These are phyloP conservation scores for Caenorhabditis remanei DNA, from an alignment of 1,140 invertebrate species.

Conservation along the genomic window DNA sequence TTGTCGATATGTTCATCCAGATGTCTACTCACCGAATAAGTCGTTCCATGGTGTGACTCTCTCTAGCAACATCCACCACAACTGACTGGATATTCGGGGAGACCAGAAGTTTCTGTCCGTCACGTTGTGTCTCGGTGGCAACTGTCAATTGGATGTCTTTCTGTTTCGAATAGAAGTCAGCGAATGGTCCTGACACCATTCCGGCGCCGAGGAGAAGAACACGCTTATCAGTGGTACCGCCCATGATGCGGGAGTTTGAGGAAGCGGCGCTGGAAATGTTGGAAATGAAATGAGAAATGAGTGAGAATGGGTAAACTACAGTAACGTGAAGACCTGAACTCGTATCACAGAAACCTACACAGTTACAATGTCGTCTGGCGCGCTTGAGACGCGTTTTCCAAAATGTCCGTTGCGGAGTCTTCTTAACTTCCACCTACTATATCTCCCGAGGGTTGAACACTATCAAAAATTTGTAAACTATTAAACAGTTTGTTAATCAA, in stretches of 20 bases:
- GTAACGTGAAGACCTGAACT: too few species aligned
- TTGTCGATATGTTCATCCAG: not conserved
- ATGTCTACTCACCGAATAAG: constrained; percentile 80
- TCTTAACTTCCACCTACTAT: too few species aligned
- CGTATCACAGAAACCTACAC: too few species aligned
- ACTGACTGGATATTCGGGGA: constrained; percentile 86
- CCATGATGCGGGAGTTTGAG: constrained; percentile 69
- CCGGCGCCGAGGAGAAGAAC: constrained; percentile 93
- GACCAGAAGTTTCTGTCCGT: constrained; percentile 86
- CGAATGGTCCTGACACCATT: constrained; percentile 90
- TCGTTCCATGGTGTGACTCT: constrained; percentile 83
- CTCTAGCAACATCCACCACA: constrained; percentile 86
- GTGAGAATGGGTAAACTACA: too few species aligned
- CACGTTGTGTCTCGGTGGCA: constrained; percentile 89
- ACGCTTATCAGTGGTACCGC: constrained; percentile 65
- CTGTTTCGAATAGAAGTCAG: constrained; percentile 92
- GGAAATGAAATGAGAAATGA: not conserved
- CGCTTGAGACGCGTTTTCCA: too few species aligned
- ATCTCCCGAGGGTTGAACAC: too few species aligned
- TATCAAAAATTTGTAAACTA: too few species aligned
- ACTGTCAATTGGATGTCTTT: constrained; percentile 84
- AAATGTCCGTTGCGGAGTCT: too few species aligned
- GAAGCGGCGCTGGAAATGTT: constrained; percentile 69
- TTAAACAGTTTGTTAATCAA: too few species aligned
- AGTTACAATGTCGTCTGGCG: too few species aligned